Evolutionary conservation across 2,888 invertebrate species (phyloP), one percentile per base, ranked within the genome.

Genomic region (Branchellion lobata): DNA sequence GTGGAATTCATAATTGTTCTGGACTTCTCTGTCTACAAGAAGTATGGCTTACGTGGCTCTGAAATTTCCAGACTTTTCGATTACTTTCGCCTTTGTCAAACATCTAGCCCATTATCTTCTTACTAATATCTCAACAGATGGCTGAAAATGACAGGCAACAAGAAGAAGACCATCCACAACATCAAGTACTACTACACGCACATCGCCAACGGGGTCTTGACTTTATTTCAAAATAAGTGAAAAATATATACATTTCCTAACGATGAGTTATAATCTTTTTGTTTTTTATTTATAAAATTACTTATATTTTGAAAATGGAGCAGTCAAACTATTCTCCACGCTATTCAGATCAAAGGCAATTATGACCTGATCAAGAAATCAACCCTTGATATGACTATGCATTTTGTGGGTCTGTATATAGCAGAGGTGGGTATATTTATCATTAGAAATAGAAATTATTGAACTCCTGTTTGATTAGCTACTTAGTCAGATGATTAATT

Each of bases 1-100:
- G 61, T 57, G 8, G 61, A 57, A n/a, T 57, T 57, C 21, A 5
- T 57, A 57, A 57, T 57, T 5, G 61, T 57, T 57, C 61, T 57
- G 3, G 61, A 57, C 24, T 5, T n/a, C 21, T 57, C 61, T 24
- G 61, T 57, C n/a, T 57, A 57, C 21, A 57, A 57, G 21, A 57
- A 57, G 61, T 57, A n/a, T 5, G 61, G n/a, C n/a, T n/a, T n/a
- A n/a, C n/a, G n/a, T n/a, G n/a, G n/a, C n/a, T n/a, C n/a, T n/a
- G n/a, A n/a, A n/a, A n/a, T n/a, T n/a, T n/a, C n/a, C n/a, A n/a
- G n/a, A n/a, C n/a, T n/a, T n/a, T n/a, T n/a, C n/a, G 3, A 8
- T 57, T 18, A 24, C 3, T 57, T 24, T 57, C n/a, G n/a, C 21
- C 3, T 57, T 57, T 57, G 21, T 24, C 5, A 18, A 57, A 57